Percentiles rank a stretch among this genome's conserved stretches.
Evolutionary conservation across 2,113 vertebrate species (phyloP).

Genomic region (Chrysemys picta): DNA sequence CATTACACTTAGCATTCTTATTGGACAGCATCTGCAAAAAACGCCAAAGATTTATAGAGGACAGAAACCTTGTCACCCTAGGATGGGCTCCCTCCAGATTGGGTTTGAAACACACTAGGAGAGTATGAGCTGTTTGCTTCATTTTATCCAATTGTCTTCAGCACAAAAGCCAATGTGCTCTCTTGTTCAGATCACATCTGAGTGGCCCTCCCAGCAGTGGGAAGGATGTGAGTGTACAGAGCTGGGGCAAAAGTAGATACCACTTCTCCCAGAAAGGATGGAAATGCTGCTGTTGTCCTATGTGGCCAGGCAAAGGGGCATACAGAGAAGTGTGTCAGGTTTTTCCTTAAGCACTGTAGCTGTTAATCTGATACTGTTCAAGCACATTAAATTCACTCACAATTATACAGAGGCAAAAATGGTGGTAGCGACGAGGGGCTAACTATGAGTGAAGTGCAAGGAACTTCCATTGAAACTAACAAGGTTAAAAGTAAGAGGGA

Average conservation of each 20-base stretch:
- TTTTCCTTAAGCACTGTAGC: neutral
- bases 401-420: neutral
- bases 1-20: conserved; percentile 12
- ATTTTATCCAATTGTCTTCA: neutral
- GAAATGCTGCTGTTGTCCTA: neutral
- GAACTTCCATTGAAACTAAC: neutral
- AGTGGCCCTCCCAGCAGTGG: neutral
- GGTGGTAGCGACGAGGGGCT: neutral
- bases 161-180: neutral
- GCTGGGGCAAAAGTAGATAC: neutral
- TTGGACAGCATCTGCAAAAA: conserved; percentile 14
- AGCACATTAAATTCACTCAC: neutral
- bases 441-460: neutral
- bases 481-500: neutral
- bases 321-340: neutral
- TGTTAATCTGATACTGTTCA: neutral
- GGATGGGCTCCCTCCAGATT: neutral
- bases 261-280: neutral
- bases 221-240: neutral
- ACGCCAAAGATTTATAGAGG: conserved; percentile 10
- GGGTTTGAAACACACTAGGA: neutral
- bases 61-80: conserved; percentile 29
- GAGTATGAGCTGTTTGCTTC: neutral
- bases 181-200: conserved; percentile 28
- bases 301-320: neutral